A percentile compares a stretch with the other conserved stretches of the same genome.
phyloP scores from a whole-genome alignment of 2,888 invertebrate genomes.

The Drosophila fulvimacula region DNA sequence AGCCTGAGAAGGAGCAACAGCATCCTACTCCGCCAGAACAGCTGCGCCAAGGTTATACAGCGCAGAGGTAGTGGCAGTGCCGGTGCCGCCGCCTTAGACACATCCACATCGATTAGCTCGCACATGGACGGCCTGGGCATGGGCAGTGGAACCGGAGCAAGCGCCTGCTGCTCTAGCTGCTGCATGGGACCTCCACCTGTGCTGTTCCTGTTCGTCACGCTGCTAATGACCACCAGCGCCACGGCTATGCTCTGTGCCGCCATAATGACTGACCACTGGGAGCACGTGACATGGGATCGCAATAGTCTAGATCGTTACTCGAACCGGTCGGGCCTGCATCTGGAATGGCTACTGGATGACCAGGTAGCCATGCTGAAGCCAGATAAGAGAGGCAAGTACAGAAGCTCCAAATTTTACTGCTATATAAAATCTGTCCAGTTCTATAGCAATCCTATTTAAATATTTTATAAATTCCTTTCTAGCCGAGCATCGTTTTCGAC shows the following conservation, averaged over 20 bases:
- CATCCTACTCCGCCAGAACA: slow-evolving; percentile 82
- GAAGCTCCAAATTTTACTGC: background rate
- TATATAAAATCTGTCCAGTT: too few relatives aligned
- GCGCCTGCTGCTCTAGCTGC: slow-evolving; percentile 81
- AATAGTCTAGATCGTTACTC: slow-evolving; percentile 84
- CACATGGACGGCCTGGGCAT: slow-evolving; percentile 79
- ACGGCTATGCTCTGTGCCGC: slow-evolving; percentile 93
- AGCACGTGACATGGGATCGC: slow-evolving; percentile 93
- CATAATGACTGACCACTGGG: slow-evolving; percentile 96
- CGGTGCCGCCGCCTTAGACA: slow-evolving; percentile 57
- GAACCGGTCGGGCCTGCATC: slow-evolving; percentile 85
- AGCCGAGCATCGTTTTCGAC: slow-evolving; percentile 85
- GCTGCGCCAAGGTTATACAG: slow-evolving; percentile 83
- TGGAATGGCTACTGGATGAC: slow-evolving; percentile 91
- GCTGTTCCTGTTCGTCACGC: slow-evolving; percentile 85
- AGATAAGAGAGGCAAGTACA: slow-evolving; percentile 78
- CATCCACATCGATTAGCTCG: slow-evolving; percentile 80
- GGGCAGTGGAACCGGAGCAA: slow-evolving; percentile 71
- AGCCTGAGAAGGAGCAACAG: slow-evolving; percentile 82
- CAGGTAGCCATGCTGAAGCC: slow-evolving; percentile 89
- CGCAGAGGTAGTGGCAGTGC: slow-evolving; percentile 74
- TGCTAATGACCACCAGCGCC: slow-evolving; percentile 90
- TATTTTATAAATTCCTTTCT: background rate
- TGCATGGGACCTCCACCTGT: slow-evolving; percentile 84
- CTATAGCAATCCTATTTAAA: background rate